phyloP scores from a whole-genome alignment of 2,888 invertebrate genomes.

The Acronicta alni region DNA sequence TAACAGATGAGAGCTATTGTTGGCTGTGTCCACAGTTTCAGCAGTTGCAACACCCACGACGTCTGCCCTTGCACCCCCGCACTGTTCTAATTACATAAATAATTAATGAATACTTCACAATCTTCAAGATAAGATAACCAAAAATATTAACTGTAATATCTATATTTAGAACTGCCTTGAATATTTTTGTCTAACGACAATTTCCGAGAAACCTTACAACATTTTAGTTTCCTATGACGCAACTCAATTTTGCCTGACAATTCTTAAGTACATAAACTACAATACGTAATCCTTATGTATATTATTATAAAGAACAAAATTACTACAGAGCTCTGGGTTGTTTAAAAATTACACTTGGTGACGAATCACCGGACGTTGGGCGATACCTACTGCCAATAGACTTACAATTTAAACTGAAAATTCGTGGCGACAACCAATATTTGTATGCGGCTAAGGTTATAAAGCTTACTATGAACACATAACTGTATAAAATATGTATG shows the following conservation, averaged over 20 bases:
- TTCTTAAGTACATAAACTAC: conserved; percentile 7
- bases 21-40: conserved; percentile 14
- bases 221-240: conserved; percentile 41
- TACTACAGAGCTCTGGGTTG: neutral
- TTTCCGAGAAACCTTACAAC: conserved; percentile 34
- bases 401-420: neutral
- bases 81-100: neutral
- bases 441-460: neutral
- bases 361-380: conserved; percentile 47
- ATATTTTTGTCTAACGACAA: conserved; percentile 20
- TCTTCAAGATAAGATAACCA: conserved; percentile 32
- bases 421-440: neutral
- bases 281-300: conserved; percentile 16
- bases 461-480: too few species aligned
- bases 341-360: conserved; percentile 20
- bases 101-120: conserved; percentile 23
- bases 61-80: conserved; percentile 32
- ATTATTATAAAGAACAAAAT: conserved; percentile 10
- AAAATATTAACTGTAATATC: conserved; percentile 32
- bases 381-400: conserved; percentile 37
- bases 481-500: too few species aligned
- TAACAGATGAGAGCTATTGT: conserved; percentile 21
- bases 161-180: conserved; percentile 39
- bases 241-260: conserved; percentile 11
- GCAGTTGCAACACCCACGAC: conserved; percentile 16